Conservation (phyloP, 1,140 invertebrate species). For the Heliconius nattereri region DNA sequence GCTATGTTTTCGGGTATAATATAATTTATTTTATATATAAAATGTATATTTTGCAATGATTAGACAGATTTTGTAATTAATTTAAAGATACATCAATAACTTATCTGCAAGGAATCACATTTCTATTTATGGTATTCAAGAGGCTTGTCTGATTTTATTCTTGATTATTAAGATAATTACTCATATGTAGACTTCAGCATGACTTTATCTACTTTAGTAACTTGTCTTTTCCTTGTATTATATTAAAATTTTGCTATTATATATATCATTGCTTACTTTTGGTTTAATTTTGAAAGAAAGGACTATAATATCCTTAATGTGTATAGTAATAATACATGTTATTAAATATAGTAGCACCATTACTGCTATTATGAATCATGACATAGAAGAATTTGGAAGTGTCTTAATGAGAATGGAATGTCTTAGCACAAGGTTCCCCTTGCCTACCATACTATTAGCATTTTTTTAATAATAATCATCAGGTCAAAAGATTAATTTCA, state of each 20-base stretch:
- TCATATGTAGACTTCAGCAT: not conserved
- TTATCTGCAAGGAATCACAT: not conserved
- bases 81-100: not conserved
- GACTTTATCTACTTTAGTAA: not conserved
- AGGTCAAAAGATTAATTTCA: conserved; percentile 98
- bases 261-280: no score
- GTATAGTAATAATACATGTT: no score
- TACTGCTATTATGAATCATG: no score
- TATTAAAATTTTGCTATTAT: no score
- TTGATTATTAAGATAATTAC: not conserved
- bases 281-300: no score
- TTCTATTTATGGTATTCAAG: not conserved
- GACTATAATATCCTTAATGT: no score
- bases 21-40: not conserved
- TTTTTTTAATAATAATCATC: not conserved
- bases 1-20: conserved; percentile 91
- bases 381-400: no score
- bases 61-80: not conserved
- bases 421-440: no score
- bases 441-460: no score
- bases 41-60: not conserved
- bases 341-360: no score
- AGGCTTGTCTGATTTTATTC: not conserved
- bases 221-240: not conserved
- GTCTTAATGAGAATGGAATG: no score